Evolutionary conservation across 2,797 vertebrate species (phyloP).

Genomic region (Sebastes hubbsi): DNA sequence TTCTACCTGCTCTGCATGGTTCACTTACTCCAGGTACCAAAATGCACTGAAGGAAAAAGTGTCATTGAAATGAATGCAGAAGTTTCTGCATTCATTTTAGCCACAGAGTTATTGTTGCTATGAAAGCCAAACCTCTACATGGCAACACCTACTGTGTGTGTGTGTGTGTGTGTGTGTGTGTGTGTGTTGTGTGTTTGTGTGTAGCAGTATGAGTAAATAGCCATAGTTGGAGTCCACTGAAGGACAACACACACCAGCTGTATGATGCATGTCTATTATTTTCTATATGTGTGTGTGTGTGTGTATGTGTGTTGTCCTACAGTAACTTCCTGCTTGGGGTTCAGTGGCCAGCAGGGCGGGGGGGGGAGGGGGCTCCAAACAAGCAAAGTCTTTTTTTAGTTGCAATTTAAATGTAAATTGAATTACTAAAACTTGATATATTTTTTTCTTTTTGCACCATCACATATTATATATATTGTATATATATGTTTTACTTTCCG

Average conservation of each 20-base stretch:
- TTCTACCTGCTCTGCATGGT: not conserved
- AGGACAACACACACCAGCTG: conserved; percentile 9
- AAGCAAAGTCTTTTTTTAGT: not conserved
- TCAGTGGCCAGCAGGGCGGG: not conserved
- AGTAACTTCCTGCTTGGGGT: not conserved
- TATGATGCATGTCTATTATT: not conserved
- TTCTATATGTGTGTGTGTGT: not conserved
- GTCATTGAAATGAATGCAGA: not conserved
- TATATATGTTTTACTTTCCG: not conserved
- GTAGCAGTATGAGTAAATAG: not conserved
- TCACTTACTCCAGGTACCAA: not conserved
- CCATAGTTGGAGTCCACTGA: not conserved
- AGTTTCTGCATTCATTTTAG: not conserved
- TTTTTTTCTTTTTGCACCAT: not conserved
- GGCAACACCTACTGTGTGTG: not conserved
- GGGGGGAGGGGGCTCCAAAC: not conserved
- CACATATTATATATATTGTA: not conserved
- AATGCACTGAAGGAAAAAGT: not conserved
- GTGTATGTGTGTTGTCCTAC: not conserved
- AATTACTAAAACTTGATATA: not conserved
- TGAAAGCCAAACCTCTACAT: not conserved
- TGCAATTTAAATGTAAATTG: not conserved
- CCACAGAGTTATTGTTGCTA: not conserved
- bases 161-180: not conserved
- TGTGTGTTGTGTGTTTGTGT: not conserved